Base-by-base conservation (phyloP, 2,797 vertebrate genomes). In the Sebastiscus tertius region DNA sequence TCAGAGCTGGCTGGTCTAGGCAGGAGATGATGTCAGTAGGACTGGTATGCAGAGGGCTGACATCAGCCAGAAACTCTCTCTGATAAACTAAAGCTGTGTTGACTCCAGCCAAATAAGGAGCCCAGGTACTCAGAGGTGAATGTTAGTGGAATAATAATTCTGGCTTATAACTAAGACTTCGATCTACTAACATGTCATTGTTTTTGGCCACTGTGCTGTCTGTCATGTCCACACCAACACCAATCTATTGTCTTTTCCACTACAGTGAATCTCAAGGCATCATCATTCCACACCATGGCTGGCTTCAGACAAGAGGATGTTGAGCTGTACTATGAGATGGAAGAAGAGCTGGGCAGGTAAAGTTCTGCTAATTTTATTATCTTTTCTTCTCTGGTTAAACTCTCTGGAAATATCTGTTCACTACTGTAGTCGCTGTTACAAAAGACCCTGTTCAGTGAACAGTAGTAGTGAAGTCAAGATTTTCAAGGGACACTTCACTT, bases 271-370 rank as follows among this genome's bases (percentile, higher is more conserved):
- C 63, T 65, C 10, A 64, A 88, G 14, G 39, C 54, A 3, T 79
- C 81, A 66, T 56, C 73, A 31, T 52, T 62, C 29, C 42, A 75
- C 74, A 82, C 79, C 93, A 98, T 99, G 98, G 96, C 97, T 77
- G 96, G 96, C 39, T 99, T 99, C 96, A 96, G 97, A 74, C 97
- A 99, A 89, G 97, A 98, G 87, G 96, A 96, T 65, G 97, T 99
- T 76, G 98, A 99, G 85, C 79, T 97, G 3, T 95, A 95, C 86
- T 99, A 99, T 27, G 97, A 97, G 81, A 99, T 99, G 97, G 97
- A 96, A n/a, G 98, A 99, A 80, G 98, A 99, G 89, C 93, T 99
- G 88, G 98, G 98, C 93, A 99, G 98, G 98, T 99, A 94, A 89
- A 86, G 96, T 63, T 56, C 8, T 36, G 1, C 8, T 27, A 3